Evolutionary conservation across 2,113 vertebrate genomes (phyloP).

Genomic region (Brachirus orientalis): DNA sequence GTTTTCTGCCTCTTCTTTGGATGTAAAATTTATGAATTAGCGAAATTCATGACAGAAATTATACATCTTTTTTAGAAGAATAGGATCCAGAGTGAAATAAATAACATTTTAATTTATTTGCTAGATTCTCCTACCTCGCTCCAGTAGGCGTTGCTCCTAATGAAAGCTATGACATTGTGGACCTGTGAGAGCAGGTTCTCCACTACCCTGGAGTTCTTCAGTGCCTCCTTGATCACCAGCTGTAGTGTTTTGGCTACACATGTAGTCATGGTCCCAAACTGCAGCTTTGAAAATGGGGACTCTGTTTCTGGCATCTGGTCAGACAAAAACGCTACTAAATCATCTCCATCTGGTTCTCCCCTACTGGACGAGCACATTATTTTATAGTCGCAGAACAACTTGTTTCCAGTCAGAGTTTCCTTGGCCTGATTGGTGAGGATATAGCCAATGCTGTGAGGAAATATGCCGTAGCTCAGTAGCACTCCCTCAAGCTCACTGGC

Average conservation of each 20-base stretch:
- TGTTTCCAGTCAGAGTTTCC: slow-evolving; percentile 65
- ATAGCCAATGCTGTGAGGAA: slow-evolving; percentile 77
- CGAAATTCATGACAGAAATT: not conserved
- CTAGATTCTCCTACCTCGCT: slow-evolving; percentile 63
- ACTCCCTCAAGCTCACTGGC: slow-evolving; percentile 77
- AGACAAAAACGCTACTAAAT: slow-evolving; percentile 72
- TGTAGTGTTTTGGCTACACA: slow-evolving; percentile 73
- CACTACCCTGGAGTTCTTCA: slow-evolving; percentile 79
- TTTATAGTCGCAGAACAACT: slow-evolving; percentile 81
- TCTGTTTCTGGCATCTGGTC: slow-evolving; percentile 58
- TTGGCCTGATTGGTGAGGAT: slow-evolving; percentile 78
- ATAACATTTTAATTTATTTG: not conserved
- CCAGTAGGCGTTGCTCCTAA: slow-evolving; percentile 79
- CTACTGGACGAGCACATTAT: slow-evolving; percentile 71
- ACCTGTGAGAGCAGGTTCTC: slow-evolving; percentile 78
- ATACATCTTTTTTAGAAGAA: not conserved
- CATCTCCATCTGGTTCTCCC: slow-evolving; percentile 75
- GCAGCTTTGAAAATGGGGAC: slow-evolving; percentile 66
- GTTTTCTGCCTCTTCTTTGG: not conserved
- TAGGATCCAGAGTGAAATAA: slow-evolving; percentile 2
- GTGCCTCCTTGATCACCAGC: slow-evolving; percentile 78
- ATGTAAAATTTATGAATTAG: not conserved
- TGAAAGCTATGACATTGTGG: slow-evolving; percentile 79
- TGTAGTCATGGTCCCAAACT: slow-evolving; percentile 62
- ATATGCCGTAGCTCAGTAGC: slow-evolving; percentile 82